These are phyloP conservation scores for Drosophila bipectinata DNA, from an alignment of 1,140 invertebrate genomes.

Conservation along the genomic window DNA sequence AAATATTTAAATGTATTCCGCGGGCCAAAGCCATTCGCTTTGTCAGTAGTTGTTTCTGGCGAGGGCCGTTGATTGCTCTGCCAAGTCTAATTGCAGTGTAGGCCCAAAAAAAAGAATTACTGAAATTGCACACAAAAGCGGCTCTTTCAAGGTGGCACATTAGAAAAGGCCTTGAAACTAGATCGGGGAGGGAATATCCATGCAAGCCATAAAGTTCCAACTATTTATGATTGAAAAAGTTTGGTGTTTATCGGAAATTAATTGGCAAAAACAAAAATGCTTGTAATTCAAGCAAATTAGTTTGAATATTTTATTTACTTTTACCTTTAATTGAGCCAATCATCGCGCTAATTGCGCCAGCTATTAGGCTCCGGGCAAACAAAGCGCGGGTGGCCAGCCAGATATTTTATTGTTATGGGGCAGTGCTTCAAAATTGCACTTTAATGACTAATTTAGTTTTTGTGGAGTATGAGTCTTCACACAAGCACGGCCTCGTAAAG, in stretches of 20 bases:
- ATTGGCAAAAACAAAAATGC: neutral
- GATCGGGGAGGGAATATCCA: neutral
- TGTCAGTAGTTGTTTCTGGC: slow-evolving; percentile 16
- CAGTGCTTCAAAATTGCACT: slow-evolving; percentile 75
- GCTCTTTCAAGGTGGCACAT: slow-evolving; percentile 46
- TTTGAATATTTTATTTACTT: slow-evolving; percentile 76
- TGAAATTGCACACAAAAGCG: slow-evolving; percentile 47
- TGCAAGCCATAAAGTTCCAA: neutral
- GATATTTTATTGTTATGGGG: slow-evolving; percentile 77
- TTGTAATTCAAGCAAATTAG: neutral
- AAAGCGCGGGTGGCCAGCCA: slow-evolving; percentile 28
- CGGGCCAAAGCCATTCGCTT: slow-evolving; percentile 39
- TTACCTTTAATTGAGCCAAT: slow-evolving; percentile 77
- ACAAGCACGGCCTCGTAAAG: slow-evolving; percentile 8
- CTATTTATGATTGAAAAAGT: slow-evolving; percentile 8
- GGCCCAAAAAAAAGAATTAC: slow-evolving; percentile 55
- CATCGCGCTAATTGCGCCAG: slow-evolving; percentile 70
- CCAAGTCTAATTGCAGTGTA: slow-evolving; percentile 69
- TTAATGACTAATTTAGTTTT: slow-evolving; percentile 80
- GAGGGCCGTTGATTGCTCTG: slow-evolving; percentile 35
- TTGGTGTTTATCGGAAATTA: neutral
- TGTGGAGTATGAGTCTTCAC: slow-evolving; percentile 36
- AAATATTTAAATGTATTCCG: slow-evolving; percentile 78
- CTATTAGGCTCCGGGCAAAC: slow-evolving; percentile 52
- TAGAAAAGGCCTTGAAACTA: slow-evolving; percentile 13